Conservation (phyloP, 1,140 invertebrate species). For the Drosophila parvula region DNA sequence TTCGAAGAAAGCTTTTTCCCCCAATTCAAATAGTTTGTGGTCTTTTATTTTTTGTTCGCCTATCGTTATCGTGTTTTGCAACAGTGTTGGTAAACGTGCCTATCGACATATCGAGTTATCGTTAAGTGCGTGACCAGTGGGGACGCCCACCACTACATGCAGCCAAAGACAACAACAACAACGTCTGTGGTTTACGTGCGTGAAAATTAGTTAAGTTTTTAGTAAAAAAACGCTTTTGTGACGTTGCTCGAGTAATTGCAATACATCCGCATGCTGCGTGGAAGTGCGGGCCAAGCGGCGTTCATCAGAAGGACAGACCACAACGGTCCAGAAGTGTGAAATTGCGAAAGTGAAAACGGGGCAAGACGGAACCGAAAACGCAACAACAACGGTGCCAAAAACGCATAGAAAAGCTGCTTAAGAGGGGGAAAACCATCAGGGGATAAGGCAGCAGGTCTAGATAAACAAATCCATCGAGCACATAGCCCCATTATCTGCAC, state of each 20-base stretch:
- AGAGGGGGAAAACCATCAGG: background rate
- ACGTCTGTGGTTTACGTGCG: slow-evolving; percentile 71
- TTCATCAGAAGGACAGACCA: slow-evolving; percentile 22
- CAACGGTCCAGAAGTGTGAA: slow-evolving; percentile 39
- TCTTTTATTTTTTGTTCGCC: background rate
- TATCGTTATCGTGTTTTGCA: slow-evolving; percentile 1
- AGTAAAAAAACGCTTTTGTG: slow-evolving; percentile 58
- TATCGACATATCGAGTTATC: slow-evolving; percentile 26
- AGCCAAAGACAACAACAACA: slow-evolving; percentile 46
- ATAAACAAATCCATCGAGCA: slow-evolving; percentile 12
- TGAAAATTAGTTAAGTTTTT: slow-evolving; percentile 80
- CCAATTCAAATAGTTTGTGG: slow-evolving; percentile 28
- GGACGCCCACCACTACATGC: slow-evolving; percentile 48
- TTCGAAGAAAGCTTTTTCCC: slow-evolving; percentile 23
- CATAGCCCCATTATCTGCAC: slow-evolving; percentile 5
- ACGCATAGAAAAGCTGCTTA: slow-evolving; percentile 37
- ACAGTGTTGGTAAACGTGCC: slow-evolving; percentile 26
- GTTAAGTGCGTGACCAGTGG: slow-evolving; percentile 38
- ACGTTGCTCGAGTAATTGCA: slow-evolving; percentile 6
- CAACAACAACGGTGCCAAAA: slow-evolving; percentile 49
- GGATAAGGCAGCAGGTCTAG: slow-evolving; percentile 23
- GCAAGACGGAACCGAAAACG: slow-evolving; percentile 39
- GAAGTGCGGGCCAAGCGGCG: slow-evolving; percentile 11
- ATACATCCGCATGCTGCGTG: slow-evolving; percentile 59
- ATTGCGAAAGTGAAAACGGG: slow-evolving; percentile 65